Evolutionary conservation across 2,797 vertebrate genomes (phyloP).

Genomic region (Sparus aurata): DNA sequence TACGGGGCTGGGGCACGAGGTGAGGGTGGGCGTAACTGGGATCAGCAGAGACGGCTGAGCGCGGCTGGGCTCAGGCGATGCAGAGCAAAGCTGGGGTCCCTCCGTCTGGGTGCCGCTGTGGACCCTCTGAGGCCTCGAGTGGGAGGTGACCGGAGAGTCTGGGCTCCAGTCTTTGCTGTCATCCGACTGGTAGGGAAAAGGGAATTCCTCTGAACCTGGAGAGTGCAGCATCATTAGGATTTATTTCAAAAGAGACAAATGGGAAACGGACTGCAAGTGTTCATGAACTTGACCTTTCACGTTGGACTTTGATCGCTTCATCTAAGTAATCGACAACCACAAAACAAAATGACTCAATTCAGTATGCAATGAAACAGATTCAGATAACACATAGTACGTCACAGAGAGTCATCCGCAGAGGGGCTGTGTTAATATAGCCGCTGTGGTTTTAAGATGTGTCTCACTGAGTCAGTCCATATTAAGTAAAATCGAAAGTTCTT

Average conservation of each 20-base stretch:
- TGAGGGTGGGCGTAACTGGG: conserved; percentile 60
- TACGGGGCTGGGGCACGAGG: conserved; percentile 90
- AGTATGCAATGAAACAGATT: not conserved
- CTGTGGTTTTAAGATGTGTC: conserved; percentile 7
- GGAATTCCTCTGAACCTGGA: conserved; percentile 89
- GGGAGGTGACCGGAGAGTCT: conserved; percentile 86
- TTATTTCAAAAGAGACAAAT: conserved; percentile 1
- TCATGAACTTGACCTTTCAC: not conserved
- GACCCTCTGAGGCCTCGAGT: conserved; percentile 75
- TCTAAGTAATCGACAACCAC: not conserved
- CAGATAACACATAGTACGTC: conserved; percentile 3
- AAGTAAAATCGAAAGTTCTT: conserved; percentile 53
- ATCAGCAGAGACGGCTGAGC: conserved; percentile 72
- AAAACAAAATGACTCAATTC: conserved; percentile 30
- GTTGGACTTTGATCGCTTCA: not conserved
- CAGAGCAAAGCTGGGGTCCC: conserved; percentile 41
- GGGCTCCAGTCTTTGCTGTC: conserved; percentile 88
- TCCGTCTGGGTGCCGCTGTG: conserved; percentile 95
- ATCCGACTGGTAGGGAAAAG: conserved; percentile 87
- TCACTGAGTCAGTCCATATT: not conserved
- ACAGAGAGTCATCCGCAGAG: conserved; percentile 20
- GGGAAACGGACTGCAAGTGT: not conserved
- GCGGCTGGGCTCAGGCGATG: conserved; percentile 36
- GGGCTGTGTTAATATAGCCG: not conserved
- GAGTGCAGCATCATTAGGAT: not conserved